Conservation (phyloP, 2,113 vertebrate species). For the Elgaria multicarinata region DNA sequence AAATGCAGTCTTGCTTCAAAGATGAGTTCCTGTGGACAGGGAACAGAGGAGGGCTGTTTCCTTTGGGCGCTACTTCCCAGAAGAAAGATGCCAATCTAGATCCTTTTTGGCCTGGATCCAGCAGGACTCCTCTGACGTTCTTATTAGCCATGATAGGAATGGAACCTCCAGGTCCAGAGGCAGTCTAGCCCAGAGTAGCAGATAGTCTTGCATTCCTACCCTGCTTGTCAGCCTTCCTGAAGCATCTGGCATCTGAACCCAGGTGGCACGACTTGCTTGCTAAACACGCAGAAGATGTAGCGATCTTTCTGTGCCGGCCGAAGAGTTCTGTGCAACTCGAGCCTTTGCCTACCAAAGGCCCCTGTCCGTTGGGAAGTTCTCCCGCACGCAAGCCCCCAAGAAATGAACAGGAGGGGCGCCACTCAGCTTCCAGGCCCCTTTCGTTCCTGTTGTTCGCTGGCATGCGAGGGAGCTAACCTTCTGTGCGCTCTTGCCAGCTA, state of each 20-base stretch:
- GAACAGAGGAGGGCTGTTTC: no score
- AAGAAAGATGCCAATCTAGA: background rate
- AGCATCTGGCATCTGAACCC: background rate
- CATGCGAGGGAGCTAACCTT: no score
- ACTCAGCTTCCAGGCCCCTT: no score
- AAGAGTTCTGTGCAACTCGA: background rate
- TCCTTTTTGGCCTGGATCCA: background rate
- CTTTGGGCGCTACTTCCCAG: no score
- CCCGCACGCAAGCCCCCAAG: background rate
- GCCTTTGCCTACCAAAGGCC: background rate
- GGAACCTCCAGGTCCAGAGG: background rate
- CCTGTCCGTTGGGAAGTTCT: background rate
- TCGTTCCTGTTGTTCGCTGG: no score
- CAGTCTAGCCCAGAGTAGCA: background rate
- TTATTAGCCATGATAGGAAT: background rate
- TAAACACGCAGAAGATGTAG: background rate
- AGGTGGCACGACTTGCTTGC: background rate
- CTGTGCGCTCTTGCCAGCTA: conserved; percentile 72
- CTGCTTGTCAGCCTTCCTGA: background rate
- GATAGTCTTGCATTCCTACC: no score
- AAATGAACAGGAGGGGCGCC: background rate
- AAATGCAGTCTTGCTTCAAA: no score
- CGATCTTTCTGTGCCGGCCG: background rate
- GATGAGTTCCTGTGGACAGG: background rate
- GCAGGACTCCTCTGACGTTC: background rate